Evolutionary conservation across 2,888 invertebrate species (phyloP).

Genomic region (Drosophila prostipennis): DNA sequence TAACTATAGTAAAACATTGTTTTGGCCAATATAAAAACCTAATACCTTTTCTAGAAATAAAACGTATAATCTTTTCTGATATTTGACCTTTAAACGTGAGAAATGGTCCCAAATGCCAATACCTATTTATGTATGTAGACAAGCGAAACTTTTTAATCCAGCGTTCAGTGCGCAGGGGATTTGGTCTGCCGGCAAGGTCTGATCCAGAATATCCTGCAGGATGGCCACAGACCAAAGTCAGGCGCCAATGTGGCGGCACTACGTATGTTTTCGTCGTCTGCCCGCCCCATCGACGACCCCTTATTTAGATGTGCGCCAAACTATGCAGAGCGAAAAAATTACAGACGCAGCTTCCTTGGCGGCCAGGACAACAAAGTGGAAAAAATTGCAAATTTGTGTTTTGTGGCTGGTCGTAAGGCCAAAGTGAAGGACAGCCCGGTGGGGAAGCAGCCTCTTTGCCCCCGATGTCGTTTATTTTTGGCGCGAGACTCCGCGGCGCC

Average conservation of each 20-base stretch:
- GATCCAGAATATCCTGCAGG: slow-evolving; percentile 38
- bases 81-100: neutral
- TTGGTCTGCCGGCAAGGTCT: slow-evolving; percentile 9
- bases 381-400: slow-evolving; percentile 77
- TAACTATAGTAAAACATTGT: neutral
- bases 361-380: slow-evolving; percentile 60
- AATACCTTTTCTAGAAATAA: too few relatives aligned
- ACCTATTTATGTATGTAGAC: neutral
- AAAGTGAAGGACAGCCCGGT: slow-evolving; percentile 32
- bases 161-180: slow-evolving; percentile 45
- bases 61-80: too few relatives aligned
- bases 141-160: neutral
- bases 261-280: slow-evolving; percentile 35
- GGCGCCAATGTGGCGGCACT: slow-evolving; percentile 76
- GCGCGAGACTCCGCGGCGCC: slow-evolving; percentile 73
- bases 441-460: slow-evolving; percentile 19
- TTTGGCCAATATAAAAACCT: neutral
- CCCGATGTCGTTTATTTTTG: slow-evolving; percentile 67
- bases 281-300: slow-evolving; percentile 55
- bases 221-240: slow-evolving; percentile 40
- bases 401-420: slow-evolving; percentile 54
- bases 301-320: slow-evolving; percentile 71
- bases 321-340: slow-evolving; percentile 61
- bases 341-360: slow-evolving; percentile 72
- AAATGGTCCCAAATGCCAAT: too few relatives aligned